Evolutionary conservation across 2,888 invertebrate species (phyloP).

Genomic region (Achlya flavicornis): DNA sequence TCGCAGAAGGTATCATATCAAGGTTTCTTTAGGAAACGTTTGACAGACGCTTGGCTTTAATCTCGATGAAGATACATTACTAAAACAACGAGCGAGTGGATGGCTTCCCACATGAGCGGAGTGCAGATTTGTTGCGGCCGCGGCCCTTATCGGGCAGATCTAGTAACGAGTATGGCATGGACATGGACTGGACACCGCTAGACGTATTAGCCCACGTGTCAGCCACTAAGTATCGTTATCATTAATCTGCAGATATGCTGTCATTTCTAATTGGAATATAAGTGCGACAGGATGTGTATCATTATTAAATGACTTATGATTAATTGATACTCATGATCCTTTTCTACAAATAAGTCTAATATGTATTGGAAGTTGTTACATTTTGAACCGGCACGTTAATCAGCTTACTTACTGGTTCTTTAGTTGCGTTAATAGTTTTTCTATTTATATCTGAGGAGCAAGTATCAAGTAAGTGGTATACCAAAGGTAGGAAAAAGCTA

Average conservation of each 20-base stretch:
- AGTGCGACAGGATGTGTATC: constrained; percentile 54
- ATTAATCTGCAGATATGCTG: constrained; percentile 63
- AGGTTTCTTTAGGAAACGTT: constrained; percentile 30
- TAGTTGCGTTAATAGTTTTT: background rate
- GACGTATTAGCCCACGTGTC: constrained; percentile 66
- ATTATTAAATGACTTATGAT: constrained; percentile 35
- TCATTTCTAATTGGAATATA: constrained; percentile 72
- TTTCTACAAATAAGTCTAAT: constrained; percentile 9
- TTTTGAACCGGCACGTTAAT: background rate
- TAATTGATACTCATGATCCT: constrained; percentile 16
- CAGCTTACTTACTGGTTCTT: background rate
- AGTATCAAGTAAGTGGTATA: too few species aligned
- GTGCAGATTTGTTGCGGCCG: constrained; percentile 49
- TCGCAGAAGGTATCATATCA: constrained; percentile 9
- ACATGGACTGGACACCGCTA: constrained; percentile 53
- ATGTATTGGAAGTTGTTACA: background rate
- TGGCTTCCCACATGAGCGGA: constrained; percentile 39
- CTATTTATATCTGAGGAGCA: background rate
- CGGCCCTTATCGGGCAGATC: constrained; percentile 57
- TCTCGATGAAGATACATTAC: constrained; percentile 46
- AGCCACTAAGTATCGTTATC: constrained; percentile 59
- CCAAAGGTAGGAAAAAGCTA: too few species aligned
- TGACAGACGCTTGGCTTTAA: constrained; percentile 39
- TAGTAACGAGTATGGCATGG: constrained; percentile 47
- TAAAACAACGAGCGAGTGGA: constrained; percentile 46